Evolutionary conservation across 2,113 vertebrate genomes (phyloP), one percentile per base, ranked within the genome.

Genomic region (Boulengerochromis microlepis): DNA sequence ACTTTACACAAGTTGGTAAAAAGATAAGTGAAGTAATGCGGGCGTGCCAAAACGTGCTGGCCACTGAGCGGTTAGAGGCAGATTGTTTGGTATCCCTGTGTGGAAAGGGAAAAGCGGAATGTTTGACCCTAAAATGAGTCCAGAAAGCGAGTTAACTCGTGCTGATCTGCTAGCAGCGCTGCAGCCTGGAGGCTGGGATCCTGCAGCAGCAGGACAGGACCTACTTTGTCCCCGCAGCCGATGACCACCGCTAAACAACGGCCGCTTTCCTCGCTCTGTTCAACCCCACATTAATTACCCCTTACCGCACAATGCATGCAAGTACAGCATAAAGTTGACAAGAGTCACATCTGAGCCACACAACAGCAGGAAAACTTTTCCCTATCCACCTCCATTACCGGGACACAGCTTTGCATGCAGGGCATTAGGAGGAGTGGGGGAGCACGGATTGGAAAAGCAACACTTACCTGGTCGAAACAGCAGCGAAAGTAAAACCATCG

Each of bases 381-480:
- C 52, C 38, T 82, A 56, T 69, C 59, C 78, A 83, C 56, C 88
- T 90, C 81, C 87, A 81, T 85, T 87, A 54, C 81, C 80, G 81
- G 89, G 82, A 78, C 74, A n/a, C 69, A 16, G 54, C 31, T 26
- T 19, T 12, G 86, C 91, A 88, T 91, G 94, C 90, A 76, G 61
- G 42, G 33, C 33, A 38, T 52, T 50, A 35, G 33, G 56, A 90
- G 59, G 64, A 91, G 89, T 45, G 92, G 18, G 85, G 88, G 82
- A 76, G 87, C 88, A 84, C 82, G 76, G 93, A 85, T 87, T 90
- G 84, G 38, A 38, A 31, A 38, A 22, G 45, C 57, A 22, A 7
- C 71, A 66, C 93, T 94, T 93, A 97, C 97, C 97, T 96, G 97
- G 91, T 96, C 92, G 96, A 86, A 96, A 94, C 57, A 97, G 95